Evolutionary conservation across 2,888 invertebrate genomes (phyloP), one percentile per base, ranked within the genome.

Genomic region (Lottia scabra): DNA sequence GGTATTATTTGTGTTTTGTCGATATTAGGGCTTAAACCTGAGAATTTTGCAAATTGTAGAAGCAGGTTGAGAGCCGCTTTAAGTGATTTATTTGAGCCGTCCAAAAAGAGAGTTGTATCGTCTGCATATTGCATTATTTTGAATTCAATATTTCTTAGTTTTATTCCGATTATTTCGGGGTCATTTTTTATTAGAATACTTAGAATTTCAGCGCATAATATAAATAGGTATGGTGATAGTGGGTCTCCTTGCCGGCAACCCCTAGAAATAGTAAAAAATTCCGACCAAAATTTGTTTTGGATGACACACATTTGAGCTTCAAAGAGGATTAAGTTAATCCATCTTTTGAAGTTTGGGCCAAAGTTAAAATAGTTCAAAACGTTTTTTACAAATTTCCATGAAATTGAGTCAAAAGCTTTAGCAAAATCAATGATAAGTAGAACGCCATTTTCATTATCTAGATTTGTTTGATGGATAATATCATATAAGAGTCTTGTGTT

Each of bases 171-270:
- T 12, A 70, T 74, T 10, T 70, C 26, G 15, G n/a, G n/a, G 26
- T 68, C 44, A 43, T 64, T 46, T 48, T 30, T 70, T 44, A 73
- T 67, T 23, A 65, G 23, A 16, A 48, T 62, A 4, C 48, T 23
- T 23, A 73, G 15, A 16, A 73, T 70, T 46, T 73, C 67, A 2
- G 2, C 30, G 30, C 30, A 30, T 30, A 30, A 30, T 4, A 4
- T 30, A 6, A 30, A 67, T 45, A 38, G 64, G 63, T 12, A 56
- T 63, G 6, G 63, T 63, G 6, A n/a, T n/a, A 66, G 12, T 16
- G 70, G 46, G 38, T 69, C 73, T n/a, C 73, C 69, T 62, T 73
- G 69, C 16, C 73, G 12, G 62, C 66, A 69, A 38, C 69, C 73
- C n/a, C n/a, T n/a, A n/a, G n/a, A n/a, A n/a, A n/a, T n/a, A n/a